Evolutionary conservation across 2,888 invertebrate species (phyloP).

Genomic region (Sarcophaga rosellei): DNA sequence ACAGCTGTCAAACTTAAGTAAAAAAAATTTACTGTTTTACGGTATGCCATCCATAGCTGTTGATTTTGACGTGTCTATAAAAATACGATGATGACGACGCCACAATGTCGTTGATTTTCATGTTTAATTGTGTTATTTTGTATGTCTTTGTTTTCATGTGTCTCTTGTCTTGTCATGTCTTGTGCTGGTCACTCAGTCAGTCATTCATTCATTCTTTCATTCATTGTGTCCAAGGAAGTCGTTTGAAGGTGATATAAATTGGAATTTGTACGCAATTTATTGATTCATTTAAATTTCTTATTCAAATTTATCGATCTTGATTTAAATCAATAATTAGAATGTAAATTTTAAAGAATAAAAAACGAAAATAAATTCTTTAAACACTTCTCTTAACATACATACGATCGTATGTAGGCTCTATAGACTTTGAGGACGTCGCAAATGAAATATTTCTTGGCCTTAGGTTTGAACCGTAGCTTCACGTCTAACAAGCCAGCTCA

Average conservation of each 20-base stretch:
- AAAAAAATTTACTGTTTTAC: slow-evolving; percentile 48
- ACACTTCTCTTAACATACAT: too few relatives aligned
- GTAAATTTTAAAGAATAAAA: too few relatives aligned
- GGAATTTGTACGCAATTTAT: slow-evolving; percentile 21
- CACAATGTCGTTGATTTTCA: slow-evolving; percentile 57
- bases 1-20: slow-evolving; percentile 79
- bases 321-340: too few relatives aligned
- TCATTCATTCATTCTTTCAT: neutral
- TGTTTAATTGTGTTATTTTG: slow-evolving; percentile 4
- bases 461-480: too few relatives aligned
- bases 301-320: too few relatives aligned
- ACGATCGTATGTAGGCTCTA: too few relatives aligned
- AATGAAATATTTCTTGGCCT: too few relatives aligned
- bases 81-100: slow-evolving; percentile 40
- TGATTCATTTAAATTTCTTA: neutral
- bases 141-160: slow-evolving; percentile 12
- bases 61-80: slow-evolving; percentile 57
- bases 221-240: neutral
- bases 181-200: too few relatives aligned
- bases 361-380: too few relatives aligned
- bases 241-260: slow-evolving; percentile 3
- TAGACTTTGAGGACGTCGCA: too few relatives aligned
- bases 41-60: neutral
- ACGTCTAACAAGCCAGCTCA: too few relatives aligned
- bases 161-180: neutral